Evolutionary conservation across 1,140 invertebrate genomes (phyloP).

Genomic region (Brachionus calyciflorus): DNA sequence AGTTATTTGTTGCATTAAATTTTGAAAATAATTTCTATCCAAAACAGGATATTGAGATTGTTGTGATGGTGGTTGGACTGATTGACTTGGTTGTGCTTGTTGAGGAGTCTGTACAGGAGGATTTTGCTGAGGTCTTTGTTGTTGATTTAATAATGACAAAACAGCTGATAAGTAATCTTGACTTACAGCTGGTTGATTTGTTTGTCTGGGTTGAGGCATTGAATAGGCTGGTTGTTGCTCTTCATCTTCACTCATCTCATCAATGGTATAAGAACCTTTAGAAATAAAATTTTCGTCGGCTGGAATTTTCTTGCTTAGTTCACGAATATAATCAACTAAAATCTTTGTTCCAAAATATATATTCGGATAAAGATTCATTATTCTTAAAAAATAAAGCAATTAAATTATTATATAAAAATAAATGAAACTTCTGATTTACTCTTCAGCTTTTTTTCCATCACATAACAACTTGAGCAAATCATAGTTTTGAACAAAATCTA

Average conservation of each 20-base stretch:
- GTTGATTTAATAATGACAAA: constrained; percentile 27
- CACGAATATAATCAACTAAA: constrained; percentile 1
- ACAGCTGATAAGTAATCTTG: constrained; percentile 38
- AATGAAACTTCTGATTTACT: neutral
- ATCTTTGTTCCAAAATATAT: constrained; percentile 12
- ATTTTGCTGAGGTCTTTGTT: constrained; percentile 18
- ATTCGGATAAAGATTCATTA: constrained; percentile 14
- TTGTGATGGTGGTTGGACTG: neutral
- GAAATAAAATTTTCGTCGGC: constrained; percentile 11
- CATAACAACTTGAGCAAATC: constrained; percentile 5
- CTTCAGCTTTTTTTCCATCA: constrained; percentile 31
- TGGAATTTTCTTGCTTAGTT: constrained; percentile 18
- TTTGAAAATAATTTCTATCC: constrained; percentile 35
- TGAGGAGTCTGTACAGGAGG: neutral
- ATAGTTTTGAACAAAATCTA: constrained; percentile 6
- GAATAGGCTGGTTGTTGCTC: neutral
- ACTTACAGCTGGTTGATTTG: constrained; percentile 24
- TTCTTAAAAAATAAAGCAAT: neutral
- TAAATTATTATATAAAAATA: neutral
- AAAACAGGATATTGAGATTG: constrained; percentile 1
- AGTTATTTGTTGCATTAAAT: neutral
- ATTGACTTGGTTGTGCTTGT: neutral
- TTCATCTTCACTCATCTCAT: constrained; percentile 42
- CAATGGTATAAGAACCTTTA: constrained; percentile 33
- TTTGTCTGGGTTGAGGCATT: neutral